Evolutionary conservation across 2,888 invertebrate genomes (phyloP), one percentile per base, ranked within the genome.

Genomic region (Ellobium chinense): DNA sequence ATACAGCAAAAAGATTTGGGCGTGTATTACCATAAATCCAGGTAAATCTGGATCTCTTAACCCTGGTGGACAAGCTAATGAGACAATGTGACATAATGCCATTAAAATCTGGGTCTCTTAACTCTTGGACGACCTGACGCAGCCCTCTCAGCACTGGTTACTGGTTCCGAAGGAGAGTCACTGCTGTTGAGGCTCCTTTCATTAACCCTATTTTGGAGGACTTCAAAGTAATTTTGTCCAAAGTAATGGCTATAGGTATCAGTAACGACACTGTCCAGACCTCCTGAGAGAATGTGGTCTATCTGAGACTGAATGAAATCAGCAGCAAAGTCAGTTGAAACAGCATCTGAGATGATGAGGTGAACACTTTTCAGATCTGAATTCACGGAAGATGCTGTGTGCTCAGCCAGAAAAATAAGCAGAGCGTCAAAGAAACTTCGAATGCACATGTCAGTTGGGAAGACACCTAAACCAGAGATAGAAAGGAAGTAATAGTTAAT

Each of bases 391-490:
- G 14, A 39, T n/a, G 37, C 7, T 66, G 27, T 24, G 14, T 74
- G 73, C 62, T 83, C 82, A 1, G 65, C 66, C 66, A 83, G 76
- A 66, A 74, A 83, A 3, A 83, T 60, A 31, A 83, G 68, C 21
- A 83, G 39, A 1, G 83, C 70, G 58, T 83, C 82, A 27, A 80
- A 73, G 74, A 82, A 83, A 36, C 73, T 60, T 54, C 80, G 37
- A n/a, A 80, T 29, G 60, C 80, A 81, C 58, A 69, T 56, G 39
- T 63, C 73, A 1, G 73, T 58, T 0, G 81, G 72, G 34, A 73
- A 68, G 29, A 29, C n/a, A n/a, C n/a, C n/a, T n/a, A n/a, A n/a
- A n/a, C n/a, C n/a, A n/a, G n/a, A n/a, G n/a, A n/a, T n/a, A n/a
- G n/a, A n/a, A n/a, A n/a, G n/a, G n/a, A n/a, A n/a, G n/a, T n/a